Evolutionary conservation across 2,888 invertebrate genomes (phyloP), one percentile per base, ranked within the genome.

Genomic region (Exephanes ischioxanthus): DNA sequence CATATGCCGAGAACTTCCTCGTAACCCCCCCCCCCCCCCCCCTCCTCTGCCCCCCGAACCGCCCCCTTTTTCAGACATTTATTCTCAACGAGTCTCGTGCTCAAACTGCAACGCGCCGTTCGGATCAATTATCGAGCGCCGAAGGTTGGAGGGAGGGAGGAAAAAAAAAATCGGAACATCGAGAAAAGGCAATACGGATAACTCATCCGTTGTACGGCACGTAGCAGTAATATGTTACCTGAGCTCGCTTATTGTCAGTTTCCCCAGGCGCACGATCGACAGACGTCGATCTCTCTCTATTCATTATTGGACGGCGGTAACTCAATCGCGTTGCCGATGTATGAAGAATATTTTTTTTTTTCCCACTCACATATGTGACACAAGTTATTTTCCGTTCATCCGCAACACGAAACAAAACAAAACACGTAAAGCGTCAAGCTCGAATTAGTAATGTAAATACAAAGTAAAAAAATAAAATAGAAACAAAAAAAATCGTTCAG

Each of bases 121-220:
- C 37, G 41, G 55, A 53, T 77, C 22, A 77, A 77, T 77, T 67
- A 67, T 77, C 77, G 77, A 19, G 37, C 37, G 66, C 3, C 76
- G 33, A 48, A 67, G 55, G 41, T 26, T 55, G 53, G 67, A 55
- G 66, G 53, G 55, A 41, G 67, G 41, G 26, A 51, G 37, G 2
- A 33, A 48, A 45, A 26, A 45, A 61, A n/a, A 76, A 51, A 33
- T 55, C 61, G 45, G 19, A 26, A 22, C 63, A 11, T 30, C 33
- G 51, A 76, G 41, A 51, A 63, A 30, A 33, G n/a, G 33, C 26
- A 30, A 63, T 63, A 33, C 30, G 6, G n/a, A 63, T n/a, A 63
- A 63, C 30, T 63, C 33, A 63, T 63, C 63, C 16, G 16, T 33
- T 16, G 16, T 33, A 30, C 63, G 33, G 33, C 63, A n/a, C 63